Evolutionary conservation across 2,113 vertebrate species (phyloP).

Genomic region (Alligator sinensis): DNA sequence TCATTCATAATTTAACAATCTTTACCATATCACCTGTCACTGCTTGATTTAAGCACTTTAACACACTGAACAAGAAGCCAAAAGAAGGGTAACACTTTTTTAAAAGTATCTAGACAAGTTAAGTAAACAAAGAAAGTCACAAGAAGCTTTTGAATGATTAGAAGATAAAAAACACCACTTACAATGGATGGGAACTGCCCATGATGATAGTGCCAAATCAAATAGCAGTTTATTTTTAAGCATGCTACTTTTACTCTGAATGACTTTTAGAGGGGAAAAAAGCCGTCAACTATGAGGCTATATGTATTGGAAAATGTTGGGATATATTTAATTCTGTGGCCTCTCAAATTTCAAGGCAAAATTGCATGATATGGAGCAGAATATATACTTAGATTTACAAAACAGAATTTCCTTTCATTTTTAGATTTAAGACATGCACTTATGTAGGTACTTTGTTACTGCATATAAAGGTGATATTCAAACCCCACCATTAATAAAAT

Average conservation of each 20-base stretch:
- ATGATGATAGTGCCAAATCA: neutral
- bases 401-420: neutral
- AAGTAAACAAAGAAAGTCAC: neutral
- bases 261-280: neutral
- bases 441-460: neutral
- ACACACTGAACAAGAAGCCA: neutral
- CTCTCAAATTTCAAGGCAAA: neutral
- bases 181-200: neutral
- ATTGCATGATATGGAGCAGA: neutral
- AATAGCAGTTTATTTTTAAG: neutral
- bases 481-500: neutral
- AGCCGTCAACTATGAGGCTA: neutral
- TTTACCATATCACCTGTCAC: neutral
- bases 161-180: neutral
- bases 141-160: neutral
- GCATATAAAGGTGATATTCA: neutral
- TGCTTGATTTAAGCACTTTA: neutral
- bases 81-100: constrained; percentile 30
- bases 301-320: neutral
- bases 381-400: neutral
- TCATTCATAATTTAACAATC: neutral
- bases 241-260: neutral
- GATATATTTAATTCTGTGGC: neutral
- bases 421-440: neutral
- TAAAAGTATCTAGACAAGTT: neutral